Evolutionary conservation across 2,888 invertebrate species (phyloP), one percentile per base, ranked within the genome.

Genomic region (Aspidiotus destructor): DNA sequence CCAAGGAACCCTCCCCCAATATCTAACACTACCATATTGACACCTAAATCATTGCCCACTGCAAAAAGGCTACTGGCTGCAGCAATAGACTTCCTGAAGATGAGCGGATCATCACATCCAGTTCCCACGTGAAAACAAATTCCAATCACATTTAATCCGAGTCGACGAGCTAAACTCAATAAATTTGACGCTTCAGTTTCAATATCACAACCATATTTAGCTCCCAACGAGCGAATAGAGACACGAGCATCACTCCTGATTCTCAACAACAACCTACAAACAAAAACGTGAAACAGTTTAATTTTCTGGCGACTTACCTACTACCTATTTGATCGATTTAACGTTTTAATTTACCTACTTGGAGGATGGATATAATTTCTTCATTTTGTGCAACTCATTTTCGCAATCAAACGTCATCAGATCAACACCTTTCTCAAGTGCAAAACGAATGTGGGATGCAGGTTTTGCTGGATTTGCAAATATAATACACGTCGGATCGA

Each of bases 381-480:
- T 89, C 75, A 96, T 84, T 81, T 97, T 97, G 77, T 88, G 83
- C 71, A 97, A 84, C 78, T 97, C 97, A 68, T 85, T 85, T 79
- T 92, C 92, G 74, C 91, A 95, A 81, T 97, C 97, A 77, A 94
- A 95, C 40, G 95, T 96, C 87, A 95, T 92, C 70, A 85, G 82
- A 74, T 84, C 81, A 42, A 97, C 89, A 16, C 88, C 85, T 42
- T 83, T 81, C 62, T 85, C 81, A 17, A 84, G 83, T 63, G 96
- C 92, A 80, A 89, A 87, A 61, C 87, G 85, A 76, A 97, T 86
- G 79, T 94, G 94, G 60, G 92, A 92, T 61, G 86, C 85, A 74
- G 92, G 91, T 79, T 96, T 97, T 74, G 94, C 93, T 0, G 96
- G 95, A 81, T 97, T 95, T 71, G 97, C 96, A 79, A 92, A 97